Conservation (phyloP, 1,140 invertebrate species). For the Parasteatoda tepidariorum region DNA sequence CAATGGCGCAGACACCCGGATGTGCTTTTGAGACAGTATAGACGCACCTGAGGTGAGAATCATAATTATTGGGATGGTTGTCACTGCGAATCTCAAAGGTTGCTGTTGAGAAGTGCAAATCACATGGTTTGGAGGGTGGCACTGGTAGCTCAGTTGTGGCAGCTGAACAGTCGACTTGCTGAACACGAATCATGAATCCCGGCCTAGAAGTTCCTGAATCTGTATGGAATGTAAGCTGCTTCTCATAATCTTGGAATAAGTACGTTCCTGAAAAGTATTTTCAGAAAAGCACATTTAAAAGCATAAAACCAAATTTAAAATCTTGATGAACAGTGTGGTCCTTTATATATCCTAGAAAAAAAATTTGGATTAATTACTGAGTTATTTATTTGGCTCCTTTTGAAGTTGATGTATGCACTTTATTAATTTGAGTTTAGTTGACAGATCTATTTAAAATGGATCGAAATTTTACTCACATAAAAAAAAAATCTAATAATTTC, state of each 20-base stretch:
- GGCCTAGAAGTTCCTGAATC: slow-evolving; percentile 54
- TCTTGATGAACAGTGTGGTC: too few species aligned
- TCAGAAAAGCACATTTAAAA: not conserved
- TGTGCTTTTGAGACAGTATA: slow-evolving; percentile 59
- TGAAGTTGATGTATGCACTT: too few species aligned
- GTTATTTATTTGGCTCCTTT: too few species aligned
- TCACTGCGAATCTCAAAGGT: slow-evolving; percentile 62
- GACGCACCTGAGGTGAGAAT: slow-evolving; percentile 60
- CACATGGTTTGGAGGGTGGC: slow-evolving; percentile 59
- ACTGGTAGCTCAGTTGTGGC: not conserved
- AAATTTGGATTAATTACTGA: too few species aligned
- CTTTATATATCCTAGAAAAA: too few species aligned
- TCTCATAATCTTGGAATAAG: slow-evolving; percentile 50
- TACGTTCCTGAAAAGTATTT: slow-evolving; percentile 47
- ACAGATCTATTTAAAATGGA: too few species aligned
- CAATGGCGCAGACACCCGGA: slow-evolving; percentile 61
- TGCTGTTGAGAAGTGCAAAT: slow-evolving; percentile 1
- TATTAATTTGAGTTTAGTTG: too few species aligned
- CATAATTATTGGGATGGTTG: slow-evolving; percentile 62
- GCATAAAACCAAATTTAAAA: too few species aligned
- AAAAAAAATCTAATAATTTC: too few species aligned
- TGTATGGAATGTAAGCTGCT: slow-evolving; percentile 58
- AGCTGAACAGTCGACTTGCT: slow-evolving; percentile 53
- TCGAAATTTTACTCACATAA: too few species aligned
- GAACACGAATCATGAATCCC: slow-evolving; percentile 62